phyloP scores from a whole-genome alignment of 2,888 invertebrate genomes.

The Aporophyla lueneburgensis region DNA sequence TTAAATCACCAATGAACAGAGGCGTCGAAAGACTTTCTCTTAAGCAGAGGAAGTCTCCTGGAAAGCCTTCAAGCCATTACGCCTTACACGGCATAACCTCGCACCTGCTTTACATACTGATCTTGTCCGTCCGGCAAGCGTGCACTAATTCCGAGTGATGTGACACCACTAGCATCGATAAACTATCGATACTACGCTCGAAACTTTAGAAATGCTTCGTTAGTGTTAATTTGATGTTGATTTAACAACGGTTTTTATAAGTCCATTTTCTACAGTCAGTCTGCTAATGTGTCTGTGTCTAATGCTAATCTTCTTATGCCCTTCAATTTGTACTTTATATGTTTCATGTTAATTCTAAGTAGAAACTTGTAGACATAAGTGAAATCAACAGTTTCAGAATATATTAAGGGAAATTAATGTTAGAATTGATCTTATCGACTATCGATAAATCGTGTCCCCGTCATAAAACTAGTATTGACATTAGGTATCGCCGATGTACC shows the following conservation, averaged over 20 bases:
- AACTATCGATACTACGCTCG: slow-evolving; percentile 71
- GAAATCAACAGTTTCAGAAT: slow-evolving; percentile 55
- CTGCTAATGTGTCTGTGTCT: slow-evolving; percentile 8
- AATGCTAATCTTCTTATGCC: slow-evolving; percentile 1
- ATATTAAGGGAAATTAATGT: slow-evolving; percentile 48
- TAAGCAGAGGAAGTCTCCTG: slow-evolving; percentile 78
- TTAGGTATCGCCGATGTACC: slow-evolving; percentile 77
- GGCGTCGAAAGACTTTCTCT: slow-evolving; percentile 81
- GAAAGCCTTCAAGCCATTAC: slow-evolving; percentile 79
- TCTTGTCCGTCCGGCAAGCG: slow-evolving; percentile 80
- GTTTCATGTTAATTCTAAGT: slow-evolving; percentile 49
- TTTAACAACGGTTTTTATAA: slow-evolving; percentile 39
- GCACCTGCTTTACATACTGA: slow-evolving; percentile 88
- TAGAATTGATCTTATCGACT: slow-evolving; percentile 67
- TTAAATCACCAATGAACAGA: slow-evolving; percentile 67
- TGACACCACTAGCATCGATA: slow-evolving; percentile 51
- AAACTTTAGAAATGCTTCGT: slow-evolving; percentile 40
- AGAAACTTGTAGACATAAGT: slow-evolving; percentile 50
- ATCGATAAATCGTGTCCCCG: slow-evolving; percentile 71
- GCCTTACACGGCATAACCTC: slow-evolving; percentile 80
- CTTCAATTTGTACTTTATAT: slow-evolving; percentile 21
- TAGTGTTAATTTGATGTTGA: slow-evolving; percentile 45
- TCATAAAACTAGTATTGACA: slow-evolving; percentile 76
- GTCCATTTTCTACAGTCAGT: slow-evolving; percentile 19
- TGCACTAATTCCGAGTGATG: slow-evolving; percentile 87